Percentiles rank a stretch among this genome's conserved stretches.
Evolutionary conservation across 2,888 invertebrate genomes (phyloP).

Genomic region (Masnerella sp.): DNA sequence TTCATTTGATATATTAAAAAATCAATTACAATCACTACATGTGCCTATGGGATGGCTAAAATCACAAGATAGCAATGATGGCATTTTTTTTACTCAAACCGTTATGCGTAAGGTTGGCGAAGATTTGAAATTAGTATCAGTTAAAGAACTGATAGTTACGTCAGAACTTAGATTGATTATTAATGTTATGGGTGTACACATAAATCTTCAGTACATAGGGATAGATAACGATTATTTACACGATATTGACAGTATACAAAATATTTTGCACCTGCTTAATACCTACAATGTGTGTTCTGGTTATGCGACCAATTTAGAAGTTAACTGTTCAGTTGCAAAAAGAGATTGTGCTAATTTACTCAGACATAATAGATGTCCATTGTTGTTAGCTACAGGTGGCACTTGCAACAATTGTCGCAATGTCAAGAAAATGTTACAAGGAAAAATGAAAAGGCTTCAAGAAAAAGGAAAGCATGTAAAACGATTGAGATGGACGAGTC

Average conservation of each 20-base stretch:
- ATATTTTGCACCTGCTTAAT: conserved; percentile 14
- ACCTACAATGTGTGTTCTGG: conserved; percentile 21
- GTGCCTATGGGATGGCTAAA: conserved; percentile 8
- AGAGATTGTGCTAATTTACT: conserved; percentile 7
- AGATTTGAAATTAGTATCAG: conserved; percentile 25
- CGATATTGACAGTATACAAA: neutral
- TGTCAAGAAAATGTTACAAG: conserved; percentile 13
- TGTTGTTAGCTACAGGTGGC: neutral
- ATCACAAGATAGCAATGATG: conserved; percentile 6
- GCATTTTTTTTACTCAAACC: conserved; percentile 19
- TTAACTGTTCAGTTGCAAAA: conserved; percentile 13
- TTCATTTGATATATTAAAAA: conserved; percentile 15
- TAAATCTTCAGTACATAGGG: conserved; percentile 9
- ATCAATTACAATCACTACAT: conserved; percentile 14
- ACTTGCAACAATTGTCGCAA: conserved; percentile 8
- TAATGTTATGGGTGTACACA: conserved; percentile 11
- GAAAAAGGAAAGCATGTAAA: neutral
- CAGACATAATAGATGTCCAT: conserved; percentile 11
- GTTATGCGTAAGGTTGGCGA: conserved; percentile 13
- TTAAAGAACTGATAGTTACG: conserved; percentile 16
- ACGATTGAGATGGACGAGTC: neutral
- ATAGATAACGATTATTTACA: conserved; percentile 4
- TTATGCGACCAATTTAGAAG: conserved; percentile 6
- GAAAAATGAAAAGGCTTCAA: neutral
- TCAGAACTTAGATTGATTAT: conserved; percentile 19